These are phyloP conservation scores for Chroicocephalus ridibundus DNA, from an alignment of 2,113 vertebrate genomes.

Conservation along the genomic window DNA sequence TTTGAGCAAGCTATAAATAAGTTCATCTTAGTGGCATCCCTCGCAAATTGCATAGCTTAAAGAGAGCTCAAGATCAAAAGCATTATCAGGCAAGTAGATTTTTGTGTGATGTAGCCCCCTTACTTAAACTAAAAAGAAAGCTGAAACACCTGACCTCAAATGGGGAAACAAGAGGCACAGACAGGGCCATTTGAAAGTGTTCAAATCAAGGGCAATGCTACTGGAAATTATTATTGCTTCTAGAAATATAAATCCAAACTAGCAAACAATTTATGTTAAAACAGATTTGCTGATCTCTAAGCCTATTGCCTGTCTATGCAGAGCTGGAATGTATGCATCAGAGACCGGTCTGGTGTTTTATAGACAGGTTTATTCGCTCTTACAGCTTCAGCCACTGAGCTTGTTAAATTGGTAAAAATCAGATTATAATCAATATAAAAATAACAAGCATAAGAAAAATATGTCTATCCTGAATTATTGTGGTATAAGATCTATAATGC, in stretches of 20 bases:
- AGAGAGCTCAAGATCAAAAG: neutral
- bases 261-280: neutral
- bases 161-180: neutral
- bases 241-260: neutral
- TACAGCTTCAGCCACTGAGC: neutral
- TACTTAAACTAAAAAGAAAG: neutral
- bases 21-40: neutral
- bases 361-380: neutral
- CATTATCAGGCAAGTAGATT: neutral
- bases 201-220: neutral
- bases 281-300: neutral
- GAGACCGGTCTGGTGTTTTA: neutral
- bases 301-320: neutral
- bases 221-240: neutral
- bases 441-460: neutral
- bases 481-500: slow-evolving; percentile 16
- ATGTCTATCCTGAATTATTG: slow-evolving; percentile 13
- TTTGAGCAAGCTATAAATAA: neutral
- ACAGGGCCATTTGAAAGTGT: neutral
- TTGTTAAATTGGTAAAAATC: neutral
- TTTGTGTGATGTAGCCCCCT: neutral
- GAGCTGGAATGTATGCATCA: neutral
- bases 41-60: neutral
- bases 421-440: slow-evolving; percentile 25
- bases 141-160: neutral